Conservation (phyloP, 1,140 invertebrate species). For the Drosophila repleta region DNA sequence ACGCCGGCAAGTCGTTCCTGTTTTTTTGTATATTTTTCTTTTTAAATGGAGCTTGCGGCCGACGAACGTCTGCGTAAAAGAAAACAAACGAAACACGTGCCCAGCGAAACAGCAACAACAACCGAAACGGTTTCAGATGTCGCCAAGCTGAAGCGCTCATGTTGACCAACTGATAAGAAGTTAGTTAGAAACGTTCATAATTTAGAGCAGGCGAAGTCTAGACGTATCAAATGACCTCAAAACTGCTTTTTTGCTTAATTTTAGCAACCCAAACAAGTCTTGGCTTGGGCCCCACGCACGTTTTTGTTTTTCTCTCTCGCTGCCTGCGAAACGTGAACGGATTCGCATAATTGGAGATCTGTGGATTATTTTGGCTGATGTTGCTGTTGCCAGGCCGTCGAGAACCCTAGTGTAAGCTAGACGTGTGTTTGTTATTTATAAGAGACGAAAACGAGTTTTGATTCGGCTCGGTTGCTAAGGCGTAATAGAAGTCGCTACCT, state of each 20-base stretch:
- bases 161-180: constrained; percentile 10
- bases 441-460: constrained; percentile 61
- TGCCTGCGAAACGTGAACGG: constrained; percentile 27
- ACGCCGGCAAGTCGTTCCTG: constrained; percentile 18
- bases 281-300: constrained; percentile 14
- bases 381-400: constrained; percentile 62
- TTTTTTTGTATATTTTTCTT: neutral
- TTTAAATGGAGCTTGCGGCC: constrained; percentile 30
- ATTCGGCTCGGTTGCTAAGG: constrained; percentile 58
- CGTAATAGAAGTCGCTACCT: constrained; percentile 64
- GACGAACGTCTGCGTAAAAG: constrained; percentile 26
- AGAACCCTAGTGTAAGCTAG: constrained; percentile 33
- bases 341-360: constrained; percentile 50
- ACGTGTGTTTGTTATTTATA: constrained; percentile 41
- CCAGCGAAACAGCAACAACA: constrained; percentile 27
- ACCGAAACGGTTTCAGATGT: constrained; percentile 3
- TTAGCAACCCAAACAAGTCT: neutral
- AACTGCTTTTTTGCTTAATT: constrained; percentile 19
- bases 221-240: neutral
- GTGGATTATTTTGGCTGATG: constrained; percentile 48
- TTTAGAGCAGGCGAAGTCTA: neutral
- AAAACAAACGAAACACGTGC: constrained; percentile 44
- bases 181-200: constrained; percentile 11
- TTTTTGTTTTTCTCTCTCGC: constrained; percentile 20
- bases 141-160: neutral